Evolutionary conservation across 2,888 invertebrate species (phyloP).

Genomic region (Archips xylosteana): DNA sequence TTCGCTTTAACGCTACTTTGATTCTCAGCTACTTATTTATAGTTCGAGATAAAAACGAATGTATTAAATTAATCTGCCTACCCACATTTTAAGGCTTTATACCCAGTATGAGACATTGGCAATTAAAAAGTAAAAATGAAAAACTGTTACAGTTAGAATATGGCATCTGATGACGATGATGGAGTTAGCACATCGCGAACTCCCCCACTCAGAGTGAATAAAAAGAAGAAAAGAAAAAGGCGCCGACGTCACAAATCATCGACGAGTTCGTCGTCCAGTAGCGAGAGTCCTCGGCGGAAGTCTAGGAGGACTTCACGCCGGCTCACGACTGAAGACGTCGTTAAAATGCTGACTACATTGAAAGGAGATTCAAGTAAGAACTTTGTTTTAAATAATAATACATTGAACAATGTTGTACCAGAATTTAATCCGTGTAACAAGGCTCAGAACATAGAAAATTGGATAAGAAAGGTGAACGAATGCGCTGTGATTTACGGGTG

Average conservation of each 20-base stretch:
- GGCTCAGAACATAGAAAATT: constrained; percentile 21
- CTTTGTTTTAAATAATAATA: neutral
- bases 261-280: neutral
- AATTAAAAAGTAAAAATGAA: neutral
- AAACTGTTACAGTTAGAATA: neutral
- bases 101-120: too few species aligned
- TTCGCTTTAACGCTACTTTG: too few species aligned
- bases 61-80: too few species aligned
- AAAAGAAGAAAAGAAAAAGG: neutral
- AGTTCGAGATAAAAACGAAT: too few species aligned
- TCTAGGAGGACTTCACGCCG: too few species aligned
- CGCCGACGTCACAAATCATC: neutral
- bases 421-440: constrained; percentile 1
- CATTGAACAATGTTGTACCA: constrained; percentile 4
- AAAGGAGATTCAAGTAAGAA: constrained; percentile 1
- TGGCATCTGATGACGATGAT: neutral
- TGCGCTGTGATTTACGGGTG: constrained; percentile 44
- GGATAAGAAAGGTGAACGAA: constrained; percentile 46
- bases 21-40: too few species aligned
- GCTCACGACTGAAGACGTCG: neutral
- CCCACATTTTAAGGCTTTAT: too few species aligned
- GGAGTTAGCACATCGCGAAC: neutral
- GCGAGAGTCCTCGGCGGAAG: neutral
- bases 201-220: neutral
- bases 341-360: neutral